Evolutionary conservation across 2,888 invertebrate genomes (phyloP).

Genomic region (Pseudoips prasinana): DNA sequence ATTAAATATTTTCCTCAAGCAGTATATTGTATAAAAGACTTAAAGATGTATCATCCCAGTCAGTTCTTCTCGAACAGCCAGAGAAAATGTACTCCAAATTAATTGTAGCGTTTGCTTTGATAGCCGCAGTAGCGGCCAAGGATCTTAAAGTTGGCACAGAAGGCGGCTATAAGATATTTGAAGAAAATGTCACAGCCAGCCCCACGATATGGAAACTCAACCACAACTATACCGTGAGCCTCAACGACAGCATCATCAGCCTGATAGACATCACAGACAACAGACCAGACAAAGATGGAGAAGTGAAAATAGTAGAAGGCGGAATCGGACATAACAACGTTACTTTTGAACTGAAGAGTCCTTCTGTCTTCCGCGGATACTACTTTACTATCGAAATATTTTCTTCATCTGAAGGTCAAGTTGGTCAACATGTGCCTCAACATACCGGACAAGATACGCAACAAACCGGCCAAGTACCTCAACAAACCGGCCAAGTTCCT

Average conservation of each 20-base stretch:
- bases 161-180: slow-evolving; percentile 52
- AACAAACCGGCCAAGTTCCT: too few species aligned
- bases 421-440: slow-evolving; percentile 9
- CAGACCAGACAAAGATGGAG: slow-evolving; percentile 64
- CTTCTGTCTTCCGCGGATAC: slow-evolving; percentile 62
- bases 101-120: slow-evolving; percentile 37
- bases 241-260: slow-evolving; percentile 55
- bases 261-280: slow-evolving; percentile 54
- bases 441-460: too few species aligned
- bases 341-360: slow-evolving; percentile 65
- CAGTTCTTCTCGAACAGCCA: slow-evolving; percentile 41
- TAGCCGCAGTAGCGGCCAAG: slow-evolving; percentile 41
- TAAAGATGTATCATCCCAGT: slow-evolving; percentile 15
- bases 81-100: slow-evolving; percentile 43
- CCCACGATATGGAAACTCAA: slow-evolving; percentile 62
- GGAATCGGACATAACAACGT: slow-evolving; percentile 62
- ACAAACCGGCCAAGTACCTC: too few species aligned
- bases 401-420: slow-evolving; percentile 30
- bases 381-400: slow-evolving; percentile 61
- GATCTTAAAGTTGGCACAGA: slow-evolving; percentile 51
- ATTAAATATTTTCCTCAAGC: slow-evolving; percentile 60
- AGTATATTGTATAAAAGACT: slow-evolving; percentile 51
- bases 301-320: slow-evolving; percentile 57
- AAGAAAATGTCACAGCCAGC: slow-evolving; percentile 55
- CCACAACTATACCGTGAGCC: slow-evolving; percentile 51